Evolutionary conservation across 2,888 invertebrate species (phyloP), one percentile per base, ranked within the genome.

Genomic region (Mimachlamys varia): DNA sequence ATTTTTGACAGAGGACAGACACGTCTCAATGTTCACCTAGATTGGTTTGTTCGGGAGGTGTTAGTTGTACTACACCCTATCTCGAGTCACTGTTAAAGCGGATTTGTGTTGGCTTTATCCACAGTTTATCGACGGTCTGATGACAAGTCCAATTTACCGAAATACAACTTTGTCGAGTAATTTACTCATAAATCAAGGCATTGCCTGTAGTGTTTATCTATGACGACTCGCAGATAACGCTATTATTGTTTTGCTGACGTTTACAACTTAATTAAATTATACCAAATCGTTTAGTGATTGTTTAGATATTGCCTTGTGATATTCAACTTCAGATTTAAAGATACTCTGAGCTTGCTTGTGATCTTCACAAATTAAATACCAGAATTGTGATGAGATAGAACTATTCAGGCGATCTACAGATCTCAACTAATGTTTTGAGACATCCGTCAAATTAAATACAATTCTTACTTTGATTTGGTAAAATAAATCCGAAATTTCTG

Each of bases 251-350:
- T 76, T 76, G 22, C 27, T 76, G 76, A 76, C 27, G 76, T 76
- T 76, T 76, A 76, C 76, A 76, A 76, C 76, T 76, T 76, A 76
- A 76, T 76, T 76, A 76, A 76, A 76, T 76, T 27, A 76, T 76
- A 33, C 27, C 10, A 33, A 76, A 33, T 76, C 76, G 76, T 76
- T 27, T 76, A 27, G 27, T 76, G 76, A 76, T 76, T 76, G 27
- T 76, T 33, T 27, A 33, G 76, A 33, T 76, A 58, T 58, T 58
- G 22, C 58, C 58, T 58, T 58, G 58, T 58, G 58, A 58, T 58
- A 58, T 58, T 22, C 22, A 58, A n/a, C n/a, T 58, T 19, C 19
- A 58, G 58, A 58, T 76, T 15, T 15, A 33, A 3, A 12, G 76
- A 76, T 76, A 33, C 76, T 76, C 12, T 15, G 0, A 76, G 76